Percentiles rank a stretch among this genome's conserved stretches.
Conservation (phyloP, 2,888 invertebrate species). For the Ligdia adustata region DNA sequence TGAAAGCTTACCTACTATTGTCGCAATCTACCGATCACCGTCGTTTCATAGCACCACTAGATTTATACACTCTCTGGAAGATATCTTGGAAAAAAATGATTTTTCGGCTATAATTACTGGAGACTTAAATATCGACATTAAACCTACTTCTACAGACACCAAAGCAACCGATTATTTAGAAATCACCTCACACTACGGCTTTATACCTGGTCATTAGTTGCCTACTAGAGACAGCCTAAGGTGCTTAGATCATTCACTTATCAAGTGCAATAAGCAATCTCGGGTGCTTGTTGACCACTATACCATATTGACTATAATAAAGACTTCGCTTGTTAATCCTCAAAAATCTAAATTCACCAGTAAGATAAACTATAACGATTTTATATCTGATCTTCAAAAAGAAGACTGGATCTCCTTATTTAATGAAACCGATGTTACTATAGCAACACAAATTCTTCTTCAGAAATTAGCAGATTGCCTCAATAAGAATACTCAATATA, state of each 20-base stretch:
- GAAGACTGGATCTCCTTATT: not conserved
- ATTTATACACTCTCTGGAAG: too few species aligned
- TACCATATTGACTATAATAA: not conserved
- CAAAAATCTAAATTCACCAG: not conserved
- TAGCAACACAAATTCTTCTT: not conserved
- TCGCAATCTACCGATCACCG: too few species aligned
- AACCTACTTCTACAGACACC: not conserved
- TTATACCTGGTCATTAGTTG: not conserved
- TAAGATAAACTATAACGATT: not conserved
- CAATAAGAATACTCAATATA: not conserved
- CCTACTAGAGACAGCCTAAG: not conserved
- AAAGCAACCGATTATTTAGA: not conserved
- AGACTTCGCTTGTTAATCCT: not conserved
- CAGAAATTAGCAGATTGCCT: not conserved
- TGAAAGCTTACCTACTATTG: too few species aligned
- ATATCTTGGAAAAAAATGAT: too few species aligned
- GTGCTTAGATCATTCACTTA: not conserved
- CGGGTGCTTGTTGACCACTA: not conserved
- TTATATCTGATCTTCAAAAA: not conserved
- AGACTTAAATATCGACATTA: too few species aligned
- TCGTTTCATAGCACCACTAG: too few species aligned
- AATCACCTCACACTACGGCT: not conserved
- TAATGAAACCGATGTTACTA: not conserved
- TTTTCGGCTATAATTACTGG: too few species aligned
- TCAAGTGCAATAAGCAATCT: not conserved